Evolutionary conservation across 2,888 invertebrate genomes (phyloP).

Genomic region (Drosophila bunnanda): DNA sequence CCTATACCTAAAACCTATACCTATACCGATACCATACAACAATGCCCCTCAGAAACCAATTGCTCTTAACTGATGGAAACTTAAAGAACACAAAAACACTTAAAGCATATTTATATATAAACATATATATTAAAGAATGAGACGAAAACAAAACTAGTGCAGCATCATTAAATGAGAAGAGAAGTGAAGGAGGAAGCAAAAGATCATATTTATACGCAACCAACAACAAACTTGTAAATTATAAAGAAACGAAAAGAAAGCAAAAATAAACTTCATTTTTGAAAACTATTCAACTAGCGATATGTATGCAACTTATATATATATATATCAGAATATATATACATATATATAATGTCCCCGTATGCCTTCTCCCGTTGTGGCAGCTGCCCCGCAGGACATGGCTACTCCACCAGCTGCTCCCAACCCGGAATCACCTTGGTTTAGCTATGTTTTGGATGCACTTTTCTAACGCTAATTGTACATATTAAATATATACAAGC

Average conservation of each 20-base stretch:
- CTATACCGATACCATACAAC: conserved; percentile 14
- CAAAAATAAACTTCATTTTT: conserved; percentile 56
- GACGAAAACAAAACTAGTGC: conserved; percentile 59
- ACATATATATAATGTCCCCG: conserved; percentile 24
- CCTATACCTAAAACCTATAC: conserved; percentile 6
- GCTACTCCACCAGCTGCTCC: not conserved
- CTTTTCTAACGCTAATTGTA: conserved; percentile 59
- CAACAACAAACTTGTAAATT: conserved; percentile 77
- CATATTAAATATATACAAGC: conserved; percentile 16
- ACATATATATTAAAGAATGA: conserved; percentile 41
- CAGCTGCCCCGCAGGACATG: conserved; percentile 10
- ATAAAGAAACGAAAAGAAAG: conserved; percentile 52
- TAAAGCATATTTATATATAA: conserved; percentile 61
- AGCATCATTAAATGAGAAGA: conserved; percentile 65
- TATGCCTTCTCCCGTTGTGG: conserved; percentile 27
- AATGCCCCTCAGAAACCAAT: conserved; percentile 39
- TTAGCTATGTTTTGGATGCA: conserved; percentile 73
- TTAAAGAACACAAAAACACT: conserved; percentile 46
- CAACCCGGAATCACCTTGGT: conserved; percentile 53
- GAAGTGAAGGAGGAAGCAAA: conserved; percentile 24
- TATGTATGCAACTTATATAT: conserved; percentile 42
- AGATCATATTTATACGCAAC: conserved; percentile 67
- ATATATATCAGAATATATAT: conserved; percentile 28
- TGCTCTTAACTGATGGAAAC: conserved; percentile 62
- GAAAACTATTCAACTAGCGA: conserved; percentile 50